Conservation (phyloP, 2,113 vertebrate species). For the Apus apus region DNA sequence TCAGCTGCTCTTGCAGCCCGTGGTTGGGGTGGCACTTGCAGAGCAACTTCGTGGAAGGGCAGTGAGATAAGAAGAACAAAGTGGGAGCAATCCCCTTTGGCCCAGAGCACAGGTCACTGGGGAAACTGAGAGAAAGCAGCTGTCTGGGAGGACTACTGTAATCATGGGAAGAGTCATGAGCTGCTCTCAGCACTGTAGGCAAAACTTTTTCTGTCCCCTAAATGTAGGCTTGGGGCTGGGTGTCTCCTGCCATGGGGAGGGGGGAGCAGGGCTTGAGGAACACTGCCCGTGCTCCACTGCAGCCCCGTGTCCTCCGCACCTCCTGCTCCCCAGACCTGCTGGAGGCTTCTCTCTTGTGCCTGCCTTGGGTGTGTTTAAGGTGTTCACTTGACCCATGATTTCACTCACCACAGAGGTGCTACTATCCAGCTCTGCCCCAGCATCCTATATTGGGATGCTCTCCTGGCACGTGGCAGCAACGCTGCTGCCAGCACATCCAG, state of each 20-base stretch:
- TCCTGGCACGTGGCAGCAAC: neutral
- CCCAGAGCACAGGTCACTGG: neutral
- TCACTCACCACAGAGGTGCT: fast-evolving
- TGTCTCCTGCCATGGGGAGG: neutral
- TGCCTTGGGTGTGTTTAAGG: neutral
- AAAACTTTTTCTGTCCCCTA: neutral
- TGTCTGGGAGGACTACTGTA: neutral
- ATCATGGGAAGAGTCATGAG: neutral
- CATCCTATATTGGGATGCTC: neutral
- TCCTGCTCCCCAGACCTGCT: neutral
- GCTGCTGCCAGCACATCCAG: neutral
- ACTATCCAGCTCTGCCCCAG: neutral
- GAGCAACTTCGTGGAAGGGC: neutral
- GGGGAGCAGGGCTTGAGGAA: neutral
- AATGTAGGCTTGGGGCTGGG: neutral
- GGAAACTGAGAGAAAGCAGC: neutral
- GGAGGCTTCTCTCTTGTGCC: neutral
- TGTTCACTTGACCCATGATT: neutral
- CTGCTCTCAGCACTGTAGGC: neutral
- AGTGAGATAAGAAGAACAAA: neutral
- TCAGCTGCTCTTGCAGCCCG: neutral
- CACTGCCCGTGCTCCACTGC: neutral
- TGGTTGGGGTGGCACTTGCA: neutral
- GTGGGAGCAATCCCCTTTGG: neutral
- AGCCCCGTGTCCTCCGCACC: neutral